Conservation (phyloP, 2,888 invertebrate species). For the Nematopogon swammerdamellus region DNA sequence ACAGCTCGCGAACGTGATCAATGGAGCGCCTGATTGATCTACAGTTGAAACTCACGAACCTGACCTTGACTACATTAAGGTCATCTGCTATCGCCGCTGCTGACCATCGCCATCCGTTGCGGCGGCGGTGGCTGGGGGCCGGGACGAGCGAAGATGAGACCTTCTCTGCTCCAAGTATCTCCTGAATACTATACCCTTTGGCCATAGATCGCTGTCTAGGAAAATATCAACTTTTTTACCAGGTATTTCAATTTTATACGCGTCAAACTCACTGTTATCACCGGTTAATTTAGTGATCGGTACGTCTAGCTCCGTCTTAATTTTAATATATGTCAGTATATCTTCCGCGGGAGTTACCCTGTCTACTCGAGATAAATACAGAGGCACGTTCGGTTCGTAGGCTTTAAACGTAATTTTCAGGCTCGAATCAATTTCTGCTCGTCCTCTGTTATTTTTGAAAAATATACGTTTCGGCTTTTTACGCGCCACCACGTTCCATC, state of each 20-base stretch:
- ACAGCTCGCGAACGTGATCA: neutral
- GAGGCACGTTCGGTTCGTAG: neutral
- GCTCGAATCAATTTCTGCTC: neutral
- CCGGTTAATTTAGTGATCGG: neutral
- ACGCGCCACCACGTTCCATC: neutral
- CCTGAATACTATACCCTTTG: neutral
- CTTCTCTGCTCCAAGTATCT: neutral
- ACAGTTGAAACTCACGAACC: conserved; percentile 2
- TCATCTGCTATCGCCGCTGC: neutral
- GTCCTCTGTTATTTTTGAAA: neutral
- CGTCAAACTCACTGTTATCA: neutral
- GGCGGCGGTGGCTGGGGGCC: neutral
- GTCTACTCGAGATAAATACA: neutral
- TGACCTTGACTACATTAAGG: neutral
- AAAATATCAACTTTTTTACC: neutral
- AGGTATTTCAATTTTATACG: neutral
- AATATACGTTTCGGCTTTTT: neutral
- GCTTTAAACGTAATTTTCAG: neutral
- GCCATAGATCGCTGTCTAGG: neutral
- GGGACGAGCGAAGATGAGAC: neutral
- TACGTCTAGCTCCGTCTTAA: neutral
- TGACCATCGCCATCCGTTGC: neutral
- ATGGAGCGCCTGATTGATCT: conserved; percentile 1
- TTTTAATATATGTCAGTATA: neutral
- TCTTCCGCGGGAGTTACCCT: neutral